A percentile compares a stretch with the other conserved stretches of the same genome.
Evolutionary conservation across 2,888 invertebrate species (phyloP).

Genomic region (Ichneumoninae sp.): DNA sequence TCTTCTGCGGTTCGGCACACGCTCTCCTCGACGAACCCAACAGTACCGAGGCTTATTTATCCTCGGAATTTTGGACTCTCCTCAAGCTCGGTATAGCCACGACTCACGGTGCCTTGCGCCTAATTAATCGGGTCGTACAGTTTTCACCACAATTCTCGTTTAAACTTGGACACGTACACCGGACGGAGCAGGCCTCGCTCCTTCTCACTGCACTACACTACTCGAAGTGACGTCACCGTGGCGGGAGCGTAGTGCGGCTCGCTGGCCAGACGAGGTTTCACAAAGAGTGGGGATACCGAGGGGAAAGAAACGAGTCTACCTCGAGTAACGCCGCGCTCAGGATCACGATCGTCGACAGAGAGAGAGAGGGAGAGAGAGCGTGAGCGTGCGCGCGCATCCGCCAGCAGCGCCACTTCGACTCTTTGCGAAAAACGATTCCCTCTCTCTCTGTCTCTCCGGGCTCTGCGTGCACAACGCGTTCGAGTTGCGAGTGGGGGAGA

Average conservation of each 20-base stretch:
- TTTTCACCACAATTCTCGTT: conserved; percentile 37
- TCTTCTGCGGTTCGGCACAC: neutral
- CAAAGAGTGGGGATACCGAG: conserved; percentile 74
- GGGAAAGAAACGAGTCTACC: conserved; percentile 83
- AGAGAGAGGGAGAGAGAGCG: neutral
- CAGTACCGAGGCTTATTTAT: neutral
- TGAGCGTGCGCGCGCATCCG: conserved; percentile 47
- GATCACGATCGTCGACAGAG: conserved; percentile 71
- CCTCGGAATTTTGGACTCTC: neutral
- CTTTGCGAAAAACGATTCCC: neutral
- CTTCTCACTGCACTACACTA: conserved; percentile 85
- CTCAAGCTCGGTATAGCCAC: neutral
- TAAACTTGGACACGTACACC: conserved; percentile 78
- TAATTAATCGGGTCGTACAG: conserved; percentile 12
- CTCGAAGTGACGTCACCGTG: conserved; percentile 85
- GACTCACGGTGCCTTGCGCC: neutral
- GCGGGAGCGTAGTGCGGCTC: conserved; percentile 84
- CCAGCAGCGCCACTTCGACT: neutral
- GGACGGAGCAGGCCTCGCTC: conserved; percentile 82
- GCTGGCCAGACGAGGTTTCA: conserved; percentile 78
- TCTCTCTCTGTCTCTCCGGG: neutral
- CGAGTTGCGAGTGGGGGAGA: conserved; percentile 8
- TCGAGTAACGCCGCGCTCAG: conserved; percentile 59
- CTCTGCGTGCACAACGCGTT: conserved; percentile 2
- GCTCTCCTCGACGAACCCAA: neutral